Evolutionary conservation across 2,113 vertebrate genomes (phyloP).

Genomic region (Tautogolabrus adspersus): DNA sequence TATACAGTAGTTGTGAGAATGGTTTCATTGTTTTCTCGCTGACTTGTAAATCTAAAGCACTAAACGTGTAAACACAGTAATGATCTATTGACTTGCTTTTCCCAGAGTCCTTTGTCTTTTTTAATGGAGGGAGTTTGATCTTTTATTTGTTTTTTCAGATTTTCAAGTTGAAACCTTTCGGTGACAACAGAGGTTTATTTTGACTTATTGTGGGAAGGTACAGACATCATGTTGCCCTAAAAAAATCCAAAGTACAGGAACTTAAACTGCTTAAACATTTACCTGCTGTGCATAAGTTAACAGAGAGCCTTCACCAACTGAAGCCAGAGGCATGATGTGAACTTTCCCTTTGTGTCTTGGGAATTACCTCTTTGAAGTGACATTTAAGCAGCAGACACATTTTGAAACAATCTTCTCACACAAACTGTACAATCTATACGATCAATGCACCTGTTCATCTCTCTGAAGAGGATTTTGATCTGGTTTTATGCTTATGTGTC

Average conservation of each 20-base stretch:
- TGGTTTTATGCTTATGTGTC: neutral
- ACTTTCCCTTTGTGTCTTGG: conserved; percentile 53
- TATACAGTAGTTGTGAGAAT: no score
- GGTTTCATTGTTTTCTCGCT: no score
- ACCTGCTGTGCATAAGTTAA: conserved; percentile 17
- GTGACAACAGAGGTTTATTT: neutral
- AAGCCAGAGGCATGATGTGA: conserved; percentile 65
- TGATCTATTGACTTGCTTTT: no score
- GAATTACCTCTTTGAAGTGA: conserved; percentile 58
- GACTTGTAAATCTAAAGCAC: no score
- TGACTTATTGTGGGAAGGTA: neutral
- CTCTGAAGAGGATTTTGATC: neutral
- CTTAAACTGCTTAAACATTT: neutral
- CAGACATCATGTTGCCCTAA: neutral
- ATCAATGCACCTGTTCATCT: neutral
- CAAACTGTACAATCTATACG: neutral
- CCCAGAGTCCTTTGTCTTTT: no score
- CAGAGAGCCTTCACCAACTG: conserved; percentile 4
- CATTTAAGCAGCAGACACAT: conserved; percentile 61
- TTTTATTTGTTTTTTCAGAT: no score
- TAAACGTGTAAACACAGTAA: no score
- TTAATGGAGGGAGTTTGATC: no score
- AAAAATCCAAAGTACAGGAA: neutral
- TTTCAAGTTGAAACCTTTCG: no score
- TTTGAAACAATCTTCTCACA: conserved; percentile 34